Base-by-base conservation (phyloP, 2,113 vertebrate species). In the Ardeotis arabs region DNA sequence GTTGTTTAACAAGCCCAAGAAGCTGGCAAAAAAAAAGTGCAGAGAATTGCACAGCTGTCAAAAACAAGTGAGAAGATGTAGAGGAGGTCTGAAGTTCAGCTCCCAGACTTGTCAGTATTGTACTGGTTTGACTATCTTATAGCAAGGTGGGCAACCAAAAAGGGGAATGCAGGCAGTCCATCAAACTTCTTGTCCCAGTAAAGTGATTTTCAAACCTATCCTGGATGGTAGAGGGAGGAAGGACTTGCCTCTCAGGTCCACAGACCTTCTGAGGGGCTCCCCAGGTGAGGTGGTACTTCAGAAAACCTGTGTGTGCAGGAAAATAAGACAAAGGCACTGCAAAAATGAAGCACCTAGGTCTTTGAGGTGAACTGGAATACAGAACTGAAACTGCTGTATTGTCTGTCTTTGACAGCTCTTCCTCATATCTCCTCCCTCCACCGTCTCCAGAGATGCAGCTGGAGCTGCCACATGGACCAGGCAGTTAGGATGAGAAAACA, bases 381-480 rank as follows among this genome's bases (percentile, higher is more conserved):
- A 55, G 67, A 94, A 77, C 89, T 70, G 95, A 96, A 96, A 96
- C 95, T 66, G 4, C 55, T 63, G 27, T 52, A 82, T 17, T 90
- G 84, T 85, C 59, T 83, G 84, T 82, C 81, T 94, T 82, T 91
- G 69, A 83, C 78, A 85, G 69, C 63, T 83, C 95, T 95, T 96
- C 87, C 93, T 95, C 89, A 74, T 93, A 87, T 93, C 82, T 33
- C n/a, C 70, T 87, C 63, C 28, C 41, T 67, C 58, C 0, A 1
- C 60, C 4, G 2, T 52, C 80, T 91, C 79, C 84, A 73, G 75
- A 83, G 78, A 76, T 8, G 37, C 84, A 89, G 86, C 72, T 87
- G 79, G 49, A 62, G 39, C 83, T 27, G 20, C 39, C 8, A 4
- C 31, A 31, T 29, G 49, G 58, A 45, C 11, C 41, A 79, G 59